Base-by-base conservation (phyloP, 1,140 invertebrate genomes). In the Drosophila truncata region DNA sequence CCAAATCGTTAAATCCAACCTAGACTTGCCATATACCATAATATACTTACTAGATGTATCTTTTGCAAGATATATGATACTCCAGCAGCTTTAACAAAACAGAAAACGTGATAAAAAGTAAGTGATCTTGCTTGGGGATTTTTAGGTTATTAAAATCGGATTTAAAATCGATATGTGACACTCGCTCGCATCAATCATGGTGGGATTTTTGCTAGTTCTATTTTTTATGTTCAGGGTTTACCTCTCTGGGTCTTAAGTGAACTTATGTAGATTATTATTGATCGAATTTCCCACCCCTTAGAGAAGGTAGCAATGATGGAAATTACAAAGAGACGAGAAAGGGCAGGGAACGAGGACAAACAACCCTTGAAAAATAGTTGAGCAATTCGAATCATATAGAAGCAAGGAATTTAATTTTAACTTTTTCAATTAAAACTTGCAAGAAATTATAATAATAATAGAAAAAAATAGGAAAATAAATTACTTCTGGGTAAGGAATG, bases 261-360 rank as follows among this genome's bases (percentile, higher is more conserved):
- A 75, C 82, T 82, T 79, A 69, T 80, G 80, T 74, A 83, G 77
- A 86, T 69, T 80, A 87, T 86, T 80, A 83, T 83, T 87, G 83
- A 87, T 88, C 78, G 84, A 88, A 80, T 78, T 57, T 52, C 49
- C 70, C 66, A 72, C 70, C 70, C 54, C 66, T 41, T 37, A 41
- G 13, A 41, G 13, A 31, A 27, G 44, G 65, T 23, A 11, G 18
- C 27, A 27, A n/a, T n/a, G 27, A 27, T 7, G 27, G 18, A 47
- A 67, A 47, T n/a, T 33, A 65, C 14, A 23, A 35, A 35, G 33
- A 37, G 33, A 11, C 18, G 18, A 54, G 3, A 33, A 11, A 16
- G 18, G 37, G 29, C 29, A 60, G 25, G 23, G 35, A 49, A 35
- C 35, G 64, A 31, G 35, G n/a, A 18, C 37, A 59, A 72, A 35